These are phyloP conservation scores for Pseudococcus jackbeardsleyi DNA, from an alignment of 2,888 invertebrate species.

Conservation along the genomic window DNA sequence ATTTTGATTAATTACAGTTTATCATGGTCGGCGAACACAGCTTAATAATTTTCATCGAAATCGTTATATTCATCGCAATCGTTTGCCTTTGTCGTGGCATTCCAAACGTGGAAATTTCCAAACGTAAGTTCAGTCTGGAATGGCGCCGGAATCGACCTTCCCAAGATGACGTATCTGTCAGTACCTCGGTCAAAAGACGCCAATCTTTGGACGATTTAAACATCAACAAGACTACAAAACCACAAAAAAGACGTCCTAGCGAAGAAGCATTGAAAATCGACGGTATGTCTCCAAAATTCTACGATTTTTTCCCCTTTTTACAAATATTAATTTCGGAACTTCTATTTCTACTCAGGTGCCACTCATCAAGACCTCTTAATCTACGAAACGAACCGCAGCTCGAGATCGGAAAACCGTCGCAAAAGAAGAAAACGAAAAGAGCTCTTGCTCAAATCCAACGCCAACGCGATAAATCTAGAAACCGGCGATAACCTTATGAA, in stretches of 20 bases:
- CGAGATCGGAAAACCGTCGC: constrained; percentile 69
- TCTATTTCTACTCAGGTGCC: constrained; percentile 66
- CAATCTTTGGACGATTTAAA: constrained; percentile 75
- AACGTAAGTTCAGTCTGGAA: constrained; percentile 67
- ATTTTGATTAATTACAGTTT: constrained; percentile 65
- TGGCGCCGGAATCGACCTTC: constrained; percentile 68
- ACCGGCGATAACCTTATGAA: constrained; percentile 67
- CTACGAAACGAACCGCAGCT: constrained; percentile 71
- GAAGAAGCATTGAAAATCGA: constrained; percentile 72
- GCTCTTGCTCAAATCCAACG: constrained; percentile 67
- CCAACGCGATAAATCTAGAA: constrained; percentile 68
- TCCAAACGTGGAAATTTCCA: constrained; percentile 70
- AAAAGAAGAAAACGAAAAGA: constrained; percentile 73
- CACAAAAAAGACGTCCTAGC: constrained; percentile 78
- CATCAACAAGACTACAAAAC: constrained; percentile 73
- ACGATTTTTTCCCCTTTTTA: neutral
- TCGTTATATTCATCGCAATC: constrained; percentile 70
- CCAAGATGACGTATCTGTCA: constrained; percentile 67
- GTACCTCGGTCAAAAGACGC: constrained; percentile 65
- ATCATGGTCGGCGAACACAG: constrained; percentile 69
- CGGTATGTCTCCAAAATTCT: constrained; percentile 37
- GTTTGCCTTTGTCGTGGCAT: constrained; percentile 72
- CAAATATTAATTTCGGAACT: neutral
- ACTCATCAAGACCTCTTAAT: constrained; percentile 76
- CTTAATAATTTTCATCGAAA: constrained; percentile 69